Evolutionary conservation across 2,113 vertebrate species (phyloP), one percentile per base, ranked within the genome.

Genomic region (Lucifuga dentata): DNA sequence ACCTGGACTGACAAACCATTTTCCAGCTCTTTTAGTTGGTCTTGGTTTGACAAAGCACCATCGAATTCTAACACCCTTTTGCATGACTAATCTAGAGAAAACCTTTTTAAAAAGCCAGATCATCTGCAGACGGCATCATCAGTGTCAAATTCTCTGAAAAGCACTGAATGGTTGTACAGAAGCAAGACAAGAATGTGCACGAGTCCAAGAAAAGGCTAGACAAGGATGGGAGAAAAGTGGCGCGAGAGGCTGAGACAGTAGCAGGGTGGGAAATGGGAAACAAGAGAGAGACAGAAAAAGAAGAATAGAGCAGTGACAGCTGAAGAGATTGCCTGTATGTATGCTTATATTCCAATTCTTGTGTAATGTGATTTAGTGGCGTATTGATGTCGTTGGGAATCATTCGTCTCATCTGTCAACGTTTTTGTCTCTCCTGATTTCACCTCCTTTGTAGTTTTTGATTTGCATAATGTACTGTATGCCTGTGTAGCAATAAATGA

Each of bases 391-490:
- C 72, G 15, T 52, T 17, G 12, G 38, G 62, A 74, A 85, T 86
- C 63, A 78, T 73, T 69, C 51, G 73, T 72, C 61, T 85, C 75
- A 82, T 85, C 66, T 83, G 80, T 87, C 87, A 84, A 5, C 36
- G 36, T 76, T 82, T 89, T 85, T 79, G 59, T 88, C 61, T 84
- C 67, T 67, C 73, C 70, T 73, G 68, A 81, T 83, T 88, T 74
- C 74, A 75, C 85, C 85, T 80, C 71, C 63, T 85, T 88, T 61
- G 59, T 78, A 68, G 69, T 76, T 50, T 75, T 45, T 61, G 55
- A 87, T 89, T 88, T 90, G 76, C 86, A 84, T 88, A 88, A 88
- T 78, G 64, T 39, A 72, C 71, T 74, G 58, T 73, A 75, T 15
- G 68, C 51, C 77, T 67, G 64, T 55, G 71, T 81, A 60, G 78